These are phyloP conservation scores for Tetrax tetrax DNA, from an alignment of 2,113 vertebrate species.

Conservation along the genomic window DNA sequence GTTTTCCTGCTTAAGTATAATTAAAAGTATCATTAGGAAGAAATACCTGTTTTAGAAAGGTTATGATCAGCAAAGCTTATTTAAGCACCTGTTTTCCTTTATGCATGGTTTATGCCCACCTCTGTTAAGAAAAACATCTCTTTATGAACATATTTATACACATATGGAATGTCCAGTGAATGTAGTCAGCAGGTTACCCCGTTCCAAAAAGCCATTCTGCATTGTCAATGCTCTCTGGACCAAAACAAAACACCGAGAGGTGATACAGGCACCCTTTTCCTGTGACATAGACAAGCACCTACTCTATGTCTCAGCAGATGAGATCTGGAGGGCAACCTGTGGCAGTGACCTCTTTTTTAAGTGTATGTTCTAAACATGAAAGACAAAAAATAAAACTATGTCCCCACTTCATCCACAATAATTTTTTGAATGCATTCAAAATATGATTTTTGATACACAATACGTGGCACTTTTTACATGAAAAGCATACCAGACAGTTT, in stretches of 20 bases:
- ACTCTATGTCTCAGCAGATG: rapidly evolving
- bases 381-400: not conserved
- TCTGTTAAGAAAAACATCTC: not conserved
- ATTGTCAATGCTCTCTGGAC: not conserved
- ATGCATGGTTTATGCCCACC: not conserved
- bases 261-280: not conserved
- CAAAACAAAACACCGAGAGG: not conserved
- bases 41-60: not conserved
- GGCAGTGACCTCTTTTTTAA: not conserved
- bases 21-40: not conserved
- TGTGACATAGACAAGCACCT: not conserved
- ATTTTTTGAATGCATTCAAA: not conserved
- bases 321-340: not conserved
- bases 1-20: not conserved
- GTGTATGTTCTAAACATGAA: not conserved
- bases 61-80: not conserved
- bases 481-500: not conserved
- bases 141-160: not conserved
- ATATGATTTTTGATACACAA: not conserved
- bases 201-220: not conserved
- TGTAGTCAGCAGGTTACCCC: not conserved
- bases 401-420: not conserved
- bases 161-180: too few relatives aligned
- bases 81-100: not conserved
- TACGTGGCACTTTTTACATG: not conserved